Percentiles rank a stretch among this genome's conserved stretches.
These are phyloP conservation scores for Alitta virens DNA, from an alignment of 2,888 invertebrate genomes.

Conservation along the genomic window DNA sequence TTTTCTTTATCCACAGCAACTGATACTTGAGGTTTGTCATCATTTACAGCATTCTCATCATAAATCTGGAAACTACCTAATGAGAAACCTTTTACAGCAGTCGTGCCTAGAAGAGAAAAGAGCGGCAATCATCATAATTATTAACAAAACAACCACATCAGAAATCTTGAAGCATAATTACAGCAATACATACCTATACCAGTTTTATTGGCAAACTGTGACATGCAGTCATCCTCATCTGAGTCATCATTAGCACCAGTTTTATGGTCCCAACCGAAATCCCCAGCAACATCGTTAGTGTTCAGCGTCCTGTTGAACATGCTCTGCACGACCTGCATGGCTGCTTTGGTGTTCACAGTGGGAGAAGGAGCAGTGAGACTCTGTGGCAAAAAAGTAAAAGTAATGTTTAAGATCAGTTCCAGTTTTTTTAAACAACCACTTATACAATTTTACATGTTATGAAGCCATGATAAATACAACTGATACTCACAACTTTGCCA, in stretches of 20 bases:
- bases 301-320: conserved; percentile 41
- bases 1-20: background rate
- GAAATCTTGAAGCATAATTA: too few relatives aligned
- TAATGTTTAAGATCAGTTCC: too few relatives aligned
- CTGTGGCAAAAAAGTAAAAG: conserved; percentile 23
- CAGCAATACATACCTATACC: background rate
- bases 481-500: too few relatives aligned
- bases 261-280: background rate
- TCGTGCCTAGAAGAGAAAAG: too few relatives aligned
- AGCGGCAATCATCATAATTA: too few relatives aligned
- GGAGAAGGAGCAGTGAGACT: conserved; percentile 45
- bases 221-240: background rate
- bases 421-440: too few relatives aligned
- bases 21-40: too few relatives aligned
- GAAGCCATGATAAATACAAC: too few relatives aligned
- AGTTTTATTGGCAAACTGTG: background rate
- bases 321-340: conserved; percentile 65
- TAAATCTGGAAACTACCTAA: background rate
- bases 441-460: too few relatives aligned
- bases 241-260: background rate
- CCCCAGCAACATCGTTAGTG: background rate
- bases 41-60: background rate
- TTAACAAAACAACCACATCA: too few relatives aligned
- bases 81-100: too few relatives aligned
- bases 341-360: conserved; percentile 72